Conservation (phyloP, 1,140 invertebrate genomes). For the Cecropterus lyciades region DNA sequence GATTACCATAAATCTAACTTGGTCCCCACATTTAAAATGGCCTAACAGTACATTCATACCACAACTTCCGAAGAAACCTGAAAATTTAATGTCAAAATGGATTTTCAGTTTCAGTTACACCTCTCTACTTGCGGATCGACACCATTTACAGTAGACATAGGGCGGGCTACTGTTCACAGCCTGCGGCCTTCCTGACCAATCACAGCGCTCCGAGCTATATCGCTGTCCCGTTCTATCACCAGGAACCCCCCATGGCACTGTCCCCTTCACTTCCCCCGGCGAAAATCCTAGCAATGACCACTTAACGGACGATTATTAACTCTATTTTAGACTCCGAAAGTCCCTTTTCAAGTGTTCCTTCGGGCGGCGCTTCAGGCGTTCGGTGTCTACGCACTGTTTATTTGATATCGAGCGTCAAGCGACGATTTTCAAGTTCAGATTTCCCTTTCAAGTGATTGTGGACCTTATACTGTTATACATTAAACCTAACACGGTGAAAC, state of each 20-base stretch:
- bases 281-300: constrained; percentile 74
- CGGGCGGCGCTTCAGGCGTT: constrained; percentile 63
- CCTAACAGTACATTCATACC: too few species aligned
- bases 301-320: constrained; percentile 51
- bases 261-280: constrained; percentile 76
- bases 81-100: background rate
- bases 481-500: constrained; percentile 63
- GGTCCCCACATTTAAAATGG: too few species aligned
- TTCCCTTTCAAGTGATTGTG: constrained; percentile 70
- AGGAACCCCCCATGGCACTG: constrained; percentile 51
- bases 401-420: constrained; percentile 83
- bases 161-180: constrained; percentile 83
- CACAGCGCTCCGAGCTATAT: constrained; percentile 83
- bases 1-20: too few species aligned
- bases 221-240: constrained; percentile 53
- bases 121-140: constrained; percentile 58
- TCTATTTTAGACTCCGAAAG: constrained; percentile 42
- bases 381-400: constrained; percentile 64
- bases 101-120: constrained; percentile 48
- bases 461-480: constrained; percentile 65
- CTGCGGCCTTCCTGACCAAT: constrained; percentile 84
- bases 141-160: constrained; percentile 83
- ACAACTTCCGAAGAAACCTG: background rate
- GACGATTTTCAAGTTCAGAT: constrained; percentile 84
- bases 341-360: constrained; percentile 44